Evolutionary conservation across 2,888 invertebrate genomes (phyloP).

Genomic region (Melieria crassipennis): DNA sequence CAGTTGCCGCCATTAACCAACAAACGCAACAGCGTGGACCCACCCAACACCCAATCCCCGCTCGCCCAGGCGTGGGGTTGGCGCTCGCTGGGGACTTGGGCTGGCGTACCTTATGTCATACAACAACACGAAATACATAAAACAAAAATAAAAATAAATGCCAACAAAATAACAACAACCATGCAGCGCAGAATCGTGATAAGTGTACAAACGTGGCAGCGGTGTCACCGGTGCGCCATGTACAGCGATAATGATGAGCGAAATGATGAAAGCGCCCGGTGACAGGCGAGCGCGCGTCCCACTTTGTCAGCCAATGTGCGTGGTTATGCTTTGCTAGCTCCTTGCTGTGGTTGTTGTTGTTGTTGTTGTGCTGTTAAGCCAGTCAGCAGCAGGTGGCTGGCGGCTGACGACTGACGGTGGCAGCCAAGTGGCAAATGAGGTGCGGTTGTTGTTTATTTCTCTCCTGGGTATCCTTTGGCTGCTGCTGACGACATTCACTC

Average conservation of each 20-base stretch:
- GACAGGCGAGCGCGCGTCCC: background rate
- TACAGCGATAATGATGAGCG: slow-evolving; percentile 14
- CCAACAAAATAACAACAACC: background rate
- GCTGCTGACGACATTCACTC: background rate
- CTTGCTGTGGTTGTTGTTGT: background rate
- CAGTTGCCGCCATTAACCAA: too few species aligned
- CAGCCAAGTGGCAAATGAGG: background rate
- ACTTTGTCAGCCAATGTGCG: background rate
- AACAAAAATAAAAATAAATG: background rate
- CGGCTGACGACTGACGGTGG: background rate
- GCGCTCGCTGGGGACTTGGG: background rate
- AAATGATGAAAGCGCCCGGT: slow-evolving; percentile 11
- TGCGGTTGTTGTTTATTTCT: slow-evolving; percentile 5
- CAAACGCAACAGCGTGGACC: too few species aligned
- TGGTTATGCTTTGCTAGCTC: background rate
- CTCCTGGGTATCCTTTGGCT: background rate
- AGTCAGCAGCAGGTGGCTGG: background rate
- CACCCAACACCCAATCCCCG: background rate
- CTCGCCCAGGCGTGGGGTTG: background rate
- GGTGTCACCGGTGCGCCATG: background rate
- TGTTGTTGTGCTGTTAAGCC: background rate
- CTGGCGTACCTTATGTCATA: too few species aligned
- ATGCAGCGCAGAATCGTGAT: background rate
- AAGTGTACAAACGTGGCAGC: too few species aligned
- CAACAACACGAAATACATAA: too few species aligned